Evolutionary conservation across 2,888 invertebrate species (phyloP), one percentile per base, ranked within the genome.

Genomic region (Erebia aethiops): DNA sequence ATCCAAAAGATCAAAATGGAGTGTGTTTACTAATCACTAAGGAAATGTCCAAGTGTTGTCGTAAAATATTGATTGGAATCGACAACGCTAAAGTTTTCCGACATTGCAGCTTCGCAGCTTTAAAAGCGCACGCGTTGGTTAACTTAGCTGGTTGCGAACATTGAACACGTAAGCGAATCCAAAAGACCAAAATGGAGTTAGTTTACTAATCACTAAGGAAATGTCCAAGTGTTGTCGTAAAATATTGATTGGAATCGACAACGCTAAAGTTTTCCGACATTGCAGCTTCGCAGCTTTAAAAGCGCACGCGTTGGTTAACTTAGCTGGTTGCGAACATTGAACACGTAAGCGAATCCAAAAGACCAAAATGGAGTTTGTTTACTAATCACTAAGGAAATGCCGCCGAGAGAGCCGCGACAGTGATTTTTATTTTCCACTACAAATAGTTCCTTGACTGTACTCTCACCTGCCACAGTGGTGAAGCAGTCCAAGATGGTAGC

Each of bases 41-140:
- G n/a, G n/a, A n/a, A n/a, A n/a, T n/a, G n/a, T 1, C 2, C 21
- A 21, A 73, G 68, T 43, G 26, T 56, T 64, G 54, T 18, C 60
- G 43, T 60, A 14, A 56, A 66, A 66, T 46, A 56, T 66, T 46
- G 16, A 56, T 13, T 21, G 5, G 7, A 56, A 66, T 66, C 65
- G 65, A 66, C 54, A 66, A 56, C 64, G 52, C 11, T 43, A 26
- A 43, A 66, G 65, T 66, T 66, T 57, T 56, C 65, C 18, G 57
- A 66, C 56, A 57, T 46, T 56, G 56, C 16, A 43, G 43, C 9
- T 43, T 43, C 21, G 41, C 13, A 18, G 21, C 18, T 51, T 43
- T 9, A 46, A 41, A 21, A 66, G 54, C 21, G 18, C 7, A 52
- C 52, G 52, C 46, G 56, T 43, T 56, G 21, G 65, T 46, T 66